These are phyloP conservation scores for Porites lobata DNA, from an alignment of 92 coral and sea anemone species.

Conservation along the genomic window DNA sequence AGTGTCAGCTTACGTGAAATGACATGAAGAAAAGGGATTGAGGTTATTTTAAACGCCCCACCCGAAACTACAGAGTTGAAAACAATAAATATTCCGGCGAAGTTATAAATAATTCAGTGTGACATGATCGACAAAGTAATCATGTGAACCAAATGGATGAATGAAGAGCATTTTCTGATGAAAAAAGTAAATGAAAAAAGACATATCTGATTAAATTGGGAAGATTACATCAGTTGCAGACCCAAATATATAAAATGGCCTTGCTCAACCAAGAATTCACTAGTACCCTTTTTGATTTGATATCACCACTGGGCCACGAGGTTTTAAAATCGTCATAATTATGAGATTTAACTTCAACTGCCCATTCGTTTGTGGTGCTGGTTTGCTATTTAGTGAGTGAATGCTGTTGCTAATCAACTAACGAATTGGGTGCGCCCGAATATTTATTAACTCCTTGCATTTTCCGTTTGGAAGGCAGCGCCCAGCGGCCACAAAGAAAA, in stretches of 20 bases:
- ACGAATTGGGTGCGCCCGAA: slow-evolving; percentile 25
- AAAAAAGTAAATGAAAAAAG: neutral
- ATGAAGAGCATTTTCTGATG: slow-evolving; percentile 24
- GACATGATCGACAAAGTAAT: slow-evolving; percentile 28
- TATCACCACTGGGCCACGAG: neutral
- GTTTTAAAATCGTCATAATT: slow-evolving; percentile 13
- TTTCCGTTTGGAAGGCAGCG: slow-evolving; percentile 37
- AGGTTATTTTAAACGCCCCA: slow-evolving; percentile 17
- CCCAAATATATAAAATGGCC: neutral
- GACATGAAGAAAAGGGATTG: neutral
- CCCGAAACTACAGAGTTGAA: slow-evolving; percentile 7
- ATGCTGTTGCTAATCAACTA: neutral
- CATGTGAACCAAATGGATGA: slow-evolving; percentile 26
- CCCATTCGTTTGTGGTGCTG: neutral
- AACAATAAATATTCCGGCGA: slow-evolving; percentile 18
- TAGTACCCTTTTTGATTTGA: neutral
- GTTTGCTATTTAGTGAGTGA: slow-evolving; percentile 19
- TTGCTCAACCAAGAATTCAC: neutral
- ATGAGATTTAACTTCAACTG: slow-evolving; percentile 1
- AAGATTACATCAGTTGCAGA: neutral
- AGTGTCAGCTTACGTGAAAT: neutral
- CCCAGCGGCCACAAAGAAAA: slow-evolving; percentile 16
- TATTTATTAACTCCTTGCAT: neutral
- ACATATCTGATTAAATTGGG: neutral
- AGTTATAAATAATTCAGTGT: slow-evolving; percentile 54